phyloP scores from a whole-genome alignment of 2,888 invertebrate genomes.

The Callinectes sapidus region DNA sequence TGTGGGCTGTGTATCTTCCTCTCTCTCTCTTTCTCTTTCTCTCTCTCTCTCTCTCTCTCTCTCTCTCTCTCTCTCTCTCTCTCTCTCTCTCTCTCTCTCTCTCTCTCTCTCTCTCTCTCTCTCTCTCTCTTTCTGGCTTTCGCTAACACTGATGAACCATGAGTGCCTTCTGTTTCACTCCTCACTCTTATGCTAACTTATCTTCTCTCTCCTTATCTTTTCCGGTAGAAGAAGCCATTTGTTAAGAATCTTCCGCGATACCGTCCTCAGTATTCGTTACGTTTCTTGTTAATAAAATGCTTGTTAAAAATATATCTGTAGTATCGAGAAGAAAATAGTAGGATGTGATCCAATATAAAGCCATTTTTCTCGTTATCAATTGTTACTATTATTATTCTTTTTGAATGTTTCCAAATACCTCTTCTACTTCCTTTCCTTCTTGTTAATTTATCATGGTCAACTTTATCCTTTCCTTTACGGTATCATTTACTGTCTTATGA shows the following conservation, averaged over 20 bases:
- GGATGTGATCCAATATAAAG: background rate
- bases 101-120: conserved; percentile 32
- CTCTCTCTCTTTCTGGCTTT: background rate
- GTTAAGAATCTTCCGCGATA: background rate
- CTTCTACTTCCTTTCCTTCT: background rate
- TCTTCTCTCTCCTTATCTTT: background rate
- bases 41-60: conserved; percentile 35
- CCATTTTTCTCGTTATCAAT: conserved; percentile 14
- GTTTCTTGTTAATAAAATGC: conserved; percentile 9
- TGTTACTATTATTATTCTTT: background rate
- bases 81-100: conserved; percentile 3
- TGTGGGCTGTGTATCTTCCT: conserved; percentile 52
- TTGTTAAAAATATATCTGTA: conserved; percentile 27
- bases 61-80: background rate
- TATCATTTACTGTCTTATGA: conserved; percentile 13
- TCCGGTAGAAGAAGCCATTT: background rate
- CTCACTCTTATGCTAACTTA: background rate
- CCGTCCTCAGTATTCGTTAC: conserved; percentile 27
- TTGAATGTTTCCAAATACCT: background rate
- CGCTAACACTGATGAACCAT: background rate
- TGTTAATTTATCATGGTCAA: conserved; percentile 31
- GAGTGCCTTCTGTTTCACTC: background rate
- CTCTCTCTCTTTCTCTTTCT: conserved; percentile 27
- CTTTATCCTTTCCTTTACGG: background rate
- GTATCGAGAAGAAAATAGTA: background rate